Base-by-base conservation (phyloP, 2,888 invertebrate genomes). In the Abrostola triplasia region DNA sequence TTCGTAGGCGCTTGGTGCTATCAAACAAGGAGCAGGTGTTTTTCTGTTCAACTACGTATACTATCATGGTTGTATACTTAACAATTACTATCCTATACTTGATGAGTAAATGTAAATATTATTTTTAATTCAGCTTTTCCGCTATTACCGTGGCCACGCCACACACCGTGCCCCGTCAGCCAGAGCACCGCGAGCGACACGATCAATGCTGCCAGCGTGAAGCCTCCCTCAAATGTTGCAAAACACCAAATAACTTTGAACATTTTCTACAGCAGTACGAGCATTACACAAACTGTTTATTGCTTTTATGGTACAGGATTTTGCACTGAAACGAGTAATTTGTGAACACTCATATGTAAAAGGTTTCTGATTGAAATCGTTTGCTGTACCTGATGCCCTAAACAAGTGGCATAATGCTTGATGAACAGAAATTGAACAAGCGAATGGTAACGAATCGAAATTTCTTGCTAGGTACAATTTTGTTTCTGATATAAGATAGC, bases 161-260 rank as follows among this genome's bases (percentile, higher is more conserved):
- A 40, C 59, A 10, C 57, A 6, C 42, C 7, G 42, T 36, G 47
- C 35, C 48, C 64, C 55, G 53, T 62, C 57, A 67, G 58, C 56
- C 60, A 51, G 47, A 68, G 64, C 48, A 67, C 54, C 36, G 47
- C 48, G 63, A 52, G 59, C 70, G 64, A 66, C 65, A 54, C 69
- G 65, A 77, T 73, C 79, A 76, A 82, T 80, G 78, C 64, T 57
- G 62, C 68, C 56, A 70, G 59, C 67, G 62, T 61, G 59, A 71
- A 73, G 62, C 65, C 70, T 65, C 65, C 24, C 64, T 59, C 64
- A 67, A 68, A 69, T 59, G 64, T 35, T 68, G 67, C 59, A 62
- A 59, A 70, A 69, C 53, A 70, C 59, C 68, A 67, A 77, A 76
- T 75, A 73, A 69, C 67, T 75, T 67, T 65, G 50, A 73, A 62